These are phyloP conservation scores for Lapara coniferarum DNA, from an alignment of 2,888 invertebrate genomes.

Conservation along the genomic window DNA sequence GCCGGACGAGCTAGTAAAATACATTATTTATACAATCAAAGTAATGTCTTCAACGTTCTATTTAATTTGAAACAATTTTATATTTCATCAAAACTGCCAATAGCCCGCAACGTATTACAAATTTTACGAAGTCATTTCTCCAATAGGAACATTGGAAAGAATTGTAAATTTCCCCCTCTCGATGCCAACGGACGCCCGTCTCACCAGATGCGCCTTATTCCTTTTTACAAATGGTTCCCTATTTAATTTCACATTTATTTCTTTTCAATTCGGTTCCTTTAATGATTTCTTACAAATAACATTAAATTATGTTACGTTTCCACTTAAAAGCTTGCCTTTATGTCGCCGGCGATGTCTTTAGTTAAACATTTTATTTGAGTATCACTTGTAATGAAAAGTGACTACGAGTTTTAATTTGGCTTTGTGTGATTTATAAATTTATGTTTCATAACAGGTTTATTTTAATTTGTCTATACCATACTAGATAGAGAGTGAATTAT, in stretches of 20 bases:
- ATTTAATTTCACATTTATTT: slow-evolving; percentile 68
- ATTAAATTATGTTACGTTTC: slow-evolving; percentile 6
- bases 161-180: slow-evolving; percentile 16
- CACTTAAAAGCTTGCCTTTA: not conserved
- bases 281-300: slow-evolving; percentile 24
- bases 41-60: not conserved
- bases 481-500: too few species aligned
- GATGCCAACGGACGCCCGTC: slow-evolving; percentile 36
- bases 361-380: not conserved
- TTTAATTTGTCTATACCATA: not conserved
- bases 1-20: not conserved
- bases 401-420: too few species aligned
- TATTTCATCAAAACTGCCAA: not conserved
- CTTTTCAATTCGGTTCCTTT: slow-evolving; percentile 47
- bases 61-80: not conserved
- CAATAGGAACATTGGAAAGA: slow-evolving; percentile 17
- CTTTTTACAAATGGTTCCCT: slow-evolving; percentile 53
- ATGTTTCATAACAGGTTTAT: too few species aligned
- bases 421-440: too few species aligned
- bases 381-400: not conserved
- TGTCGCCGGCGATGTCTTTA: not conserved
- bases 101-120: slow-evolving; percentile 7
- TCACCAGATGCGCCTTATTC: slow-evolving; percentile 62
- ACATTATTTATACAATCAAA: not conserved
- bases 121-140: slow-evolving; percentile 5